A percentile compares a stretch with the other conserved stretches of the same genome.
phyloP scores from a whole-genome alignment of 2,797 vertebrate species.

The Serranus cabrilla region DNA sequence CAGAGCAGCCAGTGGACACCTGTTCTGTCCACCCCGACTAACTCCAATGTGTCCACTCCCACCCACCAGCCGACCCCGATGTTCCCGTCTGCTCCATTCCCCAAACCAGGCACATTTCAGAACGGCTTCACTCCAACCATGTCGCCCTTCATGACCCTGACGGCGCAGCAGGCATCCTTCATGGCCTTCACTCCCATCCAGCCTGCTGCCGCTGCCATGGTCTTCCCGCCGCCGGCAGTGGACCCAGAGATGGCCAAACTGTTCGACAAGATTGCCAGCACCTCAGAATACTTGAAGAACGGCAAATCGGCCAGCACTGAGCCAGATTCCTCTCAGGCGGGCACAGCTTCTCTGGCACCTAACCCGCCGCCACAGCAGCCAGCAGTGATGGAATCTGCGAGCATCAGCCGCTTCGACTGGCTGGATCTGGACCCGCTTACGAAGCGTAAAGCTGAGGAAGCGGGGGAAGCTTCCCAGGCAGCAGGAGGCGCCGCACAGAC shows the following conservation, averaged over 20 bases:
- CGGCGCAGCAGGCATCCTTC: slow-evolving; percentile 85
- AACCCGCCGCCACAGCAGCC: slow-evolving; percentile 81
- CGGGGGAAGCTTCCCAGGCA: slow-evolving; percentile 71
- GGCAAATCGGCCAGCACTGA: slow-evolving; percentile 88
- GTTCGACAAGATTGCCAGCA: slow-evolving; percentile 97
- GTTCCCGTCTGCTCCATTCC: slow-evolving; percentile 88
- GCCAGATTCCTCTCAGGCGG: slow-evolving; percentile 80
- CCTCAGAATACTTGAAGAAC: slow-evolving; percentile 95
- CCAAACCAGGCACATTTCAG: slow-evolving; percentile 91
- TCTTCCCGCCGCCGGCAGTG: slow-evolving; percentile 86
- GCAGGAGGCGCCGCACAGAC: slow-evolving; percentile 63
- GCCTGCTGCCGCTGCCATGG: slow-evolving; percentile 82
- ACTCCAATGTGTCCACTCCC: slow-evolving; percentile 83
- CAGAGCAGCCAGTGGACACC: slow-evolving; percentile 89
- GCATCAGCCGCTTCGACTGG: slow-evolving; percentile 94
- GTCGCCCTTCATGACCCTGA: slow-evolving; percentile 85
- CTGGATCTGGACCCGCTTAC: slow-evolving; percentile 96
- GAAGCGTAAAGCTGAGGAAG: slow-evolving; percentile 89
- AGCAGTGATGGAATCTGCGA: slow-evolving; percentile 74
- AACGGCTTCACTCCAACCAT: slow-evolving; percentile 91
- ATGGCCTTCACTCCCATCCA: slow-evolving; percentile 89
- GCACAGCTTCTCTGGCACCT: slow-evolving; percentile 82
- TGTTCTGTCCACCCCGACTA: slow-evolving; percentile 83
- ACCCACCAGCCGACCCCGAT: slow-evolving; percentile 80
- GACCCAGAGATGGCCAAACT: slow-evolving; percentile 95